phyloP scores from a whole-genome alignment of 2,797 vertebrate genomes.

The Karalla daura region DNA sequence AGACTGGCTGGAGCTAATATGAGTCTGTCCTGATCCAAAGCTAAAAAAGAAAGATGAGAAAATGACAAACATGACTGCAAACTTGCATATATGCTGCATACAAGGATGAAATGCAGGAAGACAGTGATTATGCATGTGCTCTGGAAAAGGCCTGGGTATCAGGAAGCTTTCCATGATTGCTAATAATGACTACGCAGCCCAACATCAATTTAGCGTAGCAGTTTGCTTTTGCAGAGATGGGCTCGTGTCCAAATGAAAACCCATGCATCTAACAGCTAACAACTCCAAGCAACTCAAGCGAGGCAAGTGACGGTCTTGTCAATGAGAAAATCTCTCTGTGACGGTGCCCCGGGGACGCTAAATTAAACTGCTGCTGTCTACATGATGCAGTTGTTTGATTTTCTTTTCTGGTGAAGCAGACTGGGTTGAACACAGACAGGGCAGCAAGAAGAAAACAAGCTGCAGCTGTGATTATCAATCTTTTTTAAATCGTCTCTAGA shows the following conservation, averaged over 20 bases:
- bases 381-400: slow-evolving; percentile 29
- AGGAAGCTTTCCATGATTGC: neutral
- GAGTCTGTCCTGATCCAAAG: slow-evolving; percentile 13
- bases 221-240: neutral
- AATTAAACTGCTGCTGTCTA: slow-evolving; percentile 9
- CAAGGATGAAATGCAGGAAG: neutral
- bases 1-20: slow-evolving; percentile 12
- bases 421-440: slow-evolving; percentile 12
- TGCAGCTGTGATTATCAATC: slow-evolving; percentile 22
- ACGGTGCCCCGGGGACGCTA: neutral
- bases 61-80: slow-evolving; percentile 28
- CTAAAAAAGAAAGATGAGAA: slow-evolving; percentile 30
- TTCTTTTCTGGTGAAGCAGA: slow-evolving; percentile 6
- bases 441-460: slow-evolving; percentile 44
- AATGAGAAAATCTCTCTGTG: slow-evolving; percentile 13
- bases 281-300: neutral
- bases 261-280: neutral
- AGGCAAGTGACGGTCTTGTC: neutral
- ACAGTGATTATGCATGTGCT: neutral
- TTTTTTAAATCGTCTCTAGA: neutral
- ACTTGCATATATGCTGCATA: neutral
- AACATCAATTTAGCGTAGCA: neutral
- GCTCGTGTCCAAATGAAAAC: neutral
- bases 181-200: neutral
- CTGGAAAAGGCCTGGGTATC: neutral